Evolutionary conservation across 1,140 invertebrate species (phyloP).

Genomic region (Apis dorsata): DNA sequence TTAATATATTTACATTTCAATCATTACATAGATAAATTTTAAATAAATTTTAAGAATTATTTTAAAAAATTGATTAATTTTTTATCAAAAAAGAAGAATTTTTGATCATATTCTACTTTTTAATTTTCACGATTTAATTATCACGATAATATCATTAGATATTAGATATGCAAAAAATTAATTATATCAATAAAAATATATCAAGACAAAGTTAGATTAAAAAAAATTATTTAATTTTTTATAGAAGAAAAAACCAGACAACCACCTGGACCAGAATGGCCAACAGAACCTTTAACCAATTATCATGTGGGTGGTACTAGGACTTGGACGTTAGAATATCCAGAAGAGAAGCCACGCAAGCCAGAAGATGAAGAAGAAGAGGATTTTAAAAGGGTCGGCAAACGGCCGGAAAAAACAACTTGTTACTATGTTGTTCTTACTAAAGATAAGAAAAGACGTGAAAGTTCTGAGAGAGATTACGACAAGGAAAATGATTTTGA

Average conservation of each 20-base stretch:
- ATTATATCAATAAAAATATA: too few relatives aligned
- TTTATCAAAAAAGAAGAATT: too few relatives aligned
- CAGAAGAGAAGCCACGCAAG: neutral
- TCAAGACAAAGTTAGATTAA: too few relatives aligned
- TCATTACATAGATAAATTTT: too few relatives aligned
- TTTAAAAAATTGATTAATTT: too few relatives aligned
- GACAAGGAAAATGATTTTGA: neutral
- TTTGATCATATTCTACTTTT: too few relatives aligned
- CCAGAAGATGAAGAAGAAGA: neutral
- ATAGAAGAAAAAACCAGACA: neutral
- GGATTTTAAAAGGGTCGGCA: neutral
- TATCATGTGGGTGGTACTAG: conserved; percentile 28
- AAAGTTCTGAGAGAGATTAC: neutral
- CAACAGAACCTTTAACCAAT: conserved; percentile 17
- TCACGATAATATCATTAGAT: too few relatives aligned
- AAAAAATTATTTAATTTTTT: neutral
- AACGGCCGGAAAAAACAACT: neutral
- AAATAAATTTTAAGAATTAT: too few relatives aligned
- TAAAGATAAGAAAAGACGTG: neutral
- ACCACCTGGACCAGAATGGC: conserved; percentile 33
- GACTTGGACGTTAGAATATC: conserved; percentile 1
- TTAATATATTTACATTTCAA: too few relatives aligned
- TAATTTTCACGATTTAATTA: too few relatives aligned
- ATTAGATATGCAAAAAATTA: too few relatives aligned
- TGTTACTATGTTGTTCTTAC: conserved; percentile 2